Evolutionary conservation across 2,113 vertebrate genomes (phyloP).

Genomic region (Furnarius figulus): DNA sequence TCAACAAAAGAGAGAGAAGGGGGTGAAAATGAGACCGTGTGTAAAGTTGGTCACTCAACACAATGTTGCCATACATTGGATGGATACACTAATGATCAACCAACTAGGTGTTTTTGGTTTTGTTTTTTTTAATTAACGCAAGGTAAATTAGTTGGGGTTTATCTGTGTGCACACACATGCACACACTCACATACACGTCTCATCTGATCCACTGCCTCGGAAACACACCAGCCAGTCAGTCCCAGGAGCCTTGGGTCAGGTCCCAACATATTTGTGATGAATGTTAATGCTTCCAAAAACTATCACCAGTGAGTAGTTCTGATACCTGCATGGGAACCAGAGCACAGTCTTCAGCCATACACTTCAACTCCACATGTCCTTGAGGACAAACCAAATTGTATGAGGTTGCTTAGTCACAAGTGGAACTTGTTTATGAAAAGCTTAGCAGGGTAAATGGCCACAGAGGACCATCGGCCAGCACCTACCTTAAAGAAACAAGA

Average conservation of each 20-base stretch:
- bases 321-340: neutral
- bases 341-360: neutral
- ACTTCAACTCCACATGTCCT: neutral
- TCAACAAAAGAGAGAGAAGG: neutral
- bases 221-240: neutral
- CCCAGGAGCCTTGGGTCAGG: neutral
- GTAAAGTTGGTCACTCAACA: neutral
- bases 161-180: neutral
- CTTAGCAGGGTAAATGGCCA: neutral
- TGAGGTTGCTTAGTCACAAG: neutral
- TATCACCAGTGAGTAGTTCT: neutral
- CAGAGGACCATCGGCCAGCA: neutral
- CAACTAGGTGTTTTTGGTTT: neutral
- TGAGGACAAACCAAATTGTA: accelerated
- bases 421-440: neutral
- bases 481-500: neutral
- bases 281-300: neutral
- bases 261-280: neutral
- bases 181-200: neutral
- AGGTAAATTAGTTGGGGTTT: neutral
- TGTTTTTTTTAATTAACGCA: neutral
- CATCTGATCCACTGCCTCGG: neutral
- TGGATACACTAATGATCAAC: neutral
- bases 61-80: neutral
- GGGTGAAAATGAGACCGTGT: neutral